These are phyloP conservation scores for Euglossa dilemma DNA, from an alignment of 1,140 invertebrate genomes.

Conservation along the genomic window DNA sequence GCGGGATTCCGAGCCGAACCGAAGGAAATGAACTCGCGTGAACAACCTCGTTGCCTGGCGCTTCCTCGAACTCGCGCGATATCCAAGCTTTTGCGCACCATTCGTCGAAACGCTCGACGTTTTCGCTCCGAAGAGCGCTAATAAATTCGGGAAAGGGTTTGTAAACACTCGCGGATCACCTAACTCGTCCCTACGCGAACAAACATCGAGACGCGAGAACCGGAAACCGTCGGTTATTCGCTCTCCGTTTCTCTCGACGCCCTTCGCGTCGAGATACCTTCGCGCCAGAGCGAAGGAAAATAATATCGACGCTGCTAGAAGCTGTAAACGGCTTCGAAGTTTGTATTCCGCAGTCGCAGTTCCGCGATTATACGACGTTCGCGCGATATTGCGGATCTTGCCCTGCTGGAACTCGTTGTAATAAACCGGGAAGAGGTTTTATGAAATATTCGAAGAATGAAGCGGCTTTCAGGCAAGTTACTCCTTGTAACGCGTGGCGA, in stretches of 20 bases:
- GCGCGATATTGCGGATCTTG: too few species aligned
- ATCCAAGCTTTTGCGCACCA: background rate
- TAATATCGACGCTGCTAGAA: too few species aligned
- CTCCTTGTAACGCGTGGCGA: background rate
- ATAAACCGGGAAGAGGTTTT: background rate
- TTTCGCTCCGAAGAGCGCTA: conserved; percentile 58
- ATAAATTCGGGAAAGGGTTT: conserved; percentile 60
- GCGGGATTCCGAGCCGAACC: background rate
- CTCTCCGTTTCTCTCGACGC: background rate
- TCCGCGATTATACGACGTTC: background rate
- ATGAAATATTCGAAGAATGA: background rate
- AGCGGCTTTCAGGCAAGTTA: too few species aligned
- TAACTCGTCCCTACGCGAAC: conserved; percentile 45
- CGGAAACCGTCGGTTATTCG: background rate
- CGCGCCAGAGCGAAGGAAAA: too few species aligned
- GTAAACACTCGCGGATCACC: conserved; percentile 64
- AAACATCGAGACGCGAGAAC: conserved; percentile 55
- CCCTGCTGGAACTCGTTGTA: background rate
- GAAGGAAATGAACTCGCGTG: background rate
- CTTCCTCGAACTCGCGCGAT: background rate
- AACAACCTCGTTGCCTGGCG: background rate
- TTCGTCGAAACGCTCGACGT: conserved; percentile 19
- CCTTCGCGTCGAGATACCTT: too few species aligned
- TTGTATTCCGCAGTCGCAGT: background rate
- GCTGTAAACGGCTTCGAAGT: background rate